phyloP scores from a whole-genome alignment of 2,113 vertebrate genomes.

The Rhynchopsitta pachyrhyncha region DNA sequence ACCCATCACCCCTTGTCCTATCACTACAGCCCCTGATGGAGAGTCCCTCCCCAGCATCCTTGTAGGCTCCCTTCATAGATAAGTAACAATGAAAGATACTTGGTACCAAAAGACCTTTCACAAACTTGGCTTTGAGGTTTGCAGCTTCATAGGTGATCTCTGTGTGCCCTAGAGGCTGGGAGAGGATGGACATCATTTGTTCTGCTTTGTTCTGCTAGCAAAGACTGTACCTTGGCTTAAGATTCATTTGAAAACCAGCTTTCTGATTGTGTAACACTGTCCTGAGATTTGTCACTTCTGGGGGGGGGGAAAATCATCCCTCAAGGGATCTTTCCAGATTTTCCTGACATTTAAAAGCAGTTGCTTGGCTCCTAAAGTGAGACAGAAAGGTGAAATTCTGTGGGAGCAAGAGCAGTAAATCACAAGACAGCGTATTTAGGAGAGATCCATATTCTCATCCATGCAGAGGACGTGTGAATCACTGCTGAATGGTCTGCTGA shows the following conservation, averaged over 20 bases:
- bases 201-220: background rate
- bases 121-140: background rate
- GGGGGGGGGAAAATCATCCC: background rate
- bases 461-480: background rate
- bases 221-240: background rate
- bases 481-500: background rate
- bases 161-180: background rate
- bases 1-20: background rate
- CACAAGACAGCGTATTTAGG: background rate
- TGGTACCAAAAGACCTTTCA: background rate
- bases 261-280: background rate
- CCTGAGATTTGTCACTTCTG: background rate
- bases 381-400: background rate
- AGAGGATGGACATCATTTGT: accelerated
- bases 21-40: too few relatives aligned
- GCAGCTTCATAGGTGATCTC: background rate
- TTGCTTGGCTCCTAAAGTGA: background rate
- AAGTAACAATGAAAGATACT: background rate
- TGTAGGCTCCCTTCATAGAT: accelerated
- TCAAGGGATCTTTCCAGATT: background rate
- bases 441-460: background rate
- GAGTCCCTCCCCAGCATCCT: background rate
- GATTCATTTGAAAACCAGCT: background rate
- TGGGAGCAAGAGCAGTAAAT: background rate
- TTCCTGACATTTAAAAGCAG: background rate